Percentiles rank a stretch among this genome's conserved stretches.
Conservation (phyloP, 2,113 vertebrate species). For the Nibea albiflora region DNA sequence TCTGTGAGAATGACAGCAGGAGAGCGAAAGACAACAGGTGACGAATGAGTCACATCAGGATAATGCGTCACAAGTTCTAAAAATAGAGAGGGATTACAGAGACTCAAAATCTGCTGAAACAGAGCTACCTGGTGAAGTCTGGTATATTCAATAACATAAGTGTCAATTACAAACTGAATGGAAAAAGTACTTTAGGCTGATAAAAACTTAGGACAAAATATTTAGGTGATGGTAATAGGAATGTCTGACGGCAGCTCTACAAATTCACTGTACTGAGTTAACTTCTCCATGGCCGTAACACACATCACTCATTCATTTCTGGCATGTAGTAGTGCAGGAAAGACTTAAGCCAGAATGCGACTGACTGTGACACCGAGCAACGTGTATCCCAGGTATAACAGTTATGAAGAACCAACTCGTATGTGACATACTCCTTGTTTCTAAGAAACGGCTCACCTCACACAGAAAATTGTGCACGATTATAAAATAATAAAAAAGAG, state of each 20-base stretch:
- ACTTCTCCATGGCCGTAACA: background rate
- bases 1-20: background rate
- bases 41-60: constrained; percentile 6
- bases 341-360: background rate
- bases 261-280: background rate
- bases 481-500: too few species aligned
- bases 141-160: background rate
- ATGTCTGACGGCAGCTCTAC: too few species aligned
- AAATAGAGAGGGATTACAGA: constrained; percentile 24
- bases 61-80: constrained; percentile 21
- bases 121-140: background rate
- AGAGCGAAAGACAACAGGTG: background rate
- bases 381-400: background rate
- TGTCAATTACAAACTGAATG: background rate
- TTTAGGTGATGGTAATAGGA: too few species aligned
- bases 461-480: background rate
- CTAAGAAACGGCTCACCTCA: background rate
- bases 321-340: constrained; percentile 11
- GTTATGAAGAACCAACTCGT: background rate
- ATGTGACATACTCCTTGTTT: background rate
- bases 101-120: background rate
- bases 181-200: background rate
- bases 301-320: background rate
- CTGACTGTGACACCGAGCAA: background rate
- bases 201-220: too few species aligned